Percentiles rank a stretch among this genome's conserved stretches.
These are phyloP conservation scores for Gymnogyps californianus DNA, from an alignment of 2,113 vertebrate genomes.

Conservation along the genomic window DNA sequence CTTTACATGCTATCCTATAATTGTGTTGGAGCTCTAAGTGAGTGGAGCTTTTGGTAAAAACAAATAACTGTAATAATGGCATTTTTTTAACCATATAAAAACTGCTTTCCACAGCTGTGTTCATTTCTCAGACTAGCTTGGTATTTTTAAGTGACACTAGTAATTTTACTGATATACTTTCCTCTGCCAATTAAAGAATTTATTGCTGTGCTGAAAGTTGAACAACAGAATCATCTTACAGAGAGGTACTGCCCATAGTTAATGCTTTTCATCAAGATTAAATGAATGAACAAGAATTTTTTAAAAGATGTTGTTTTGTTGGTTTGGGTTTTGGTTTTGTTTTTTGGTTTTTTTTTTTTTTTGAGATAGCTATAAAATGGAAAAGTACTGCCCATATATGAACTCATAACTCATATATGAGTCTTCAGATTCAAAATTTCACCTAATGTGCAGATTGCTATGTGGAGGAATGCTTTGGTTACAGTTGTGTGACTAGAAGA, in stretches of 20 bases:
- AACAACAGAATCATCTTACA: not conserved
- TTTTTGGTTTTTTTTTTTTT: not conserved
- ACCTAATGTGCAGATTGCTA: not conserved
- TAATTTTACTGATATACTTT: not conserved
- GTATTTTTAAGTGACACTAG: not conserved
- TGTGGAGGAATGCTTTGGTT: not conserved
- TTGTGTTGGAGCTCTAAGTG: not conserved
- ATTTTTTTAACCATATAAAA: not conserved
- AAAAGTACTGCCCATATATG: not conserved
- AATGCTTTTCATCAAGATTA: not conserved
- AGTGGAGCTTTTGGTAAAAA: not conserved
- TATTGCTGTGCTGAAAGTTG: not conserved
- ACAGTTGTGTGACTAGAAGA: not conserved
- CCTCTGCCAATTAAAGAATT: not conserved
- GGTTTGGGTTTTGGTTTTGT: not conserved
- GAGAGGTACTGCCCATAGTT: not conserved
- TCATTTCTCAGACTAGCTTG: not conserved
- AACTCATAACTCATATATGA: not conserved
- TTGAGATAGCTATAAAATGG: not conserved
- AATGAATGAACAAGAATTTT: not conserved
- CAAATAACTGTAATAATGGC: not conserved
- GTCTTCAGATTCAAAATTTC: not conserved
- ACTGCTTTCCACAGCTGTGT: not conserved
- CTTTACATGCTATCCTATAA: not conserved
- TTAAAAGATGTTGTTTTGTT: not conserved